These are phyloP conservation scores for Porites rus DNA, from an alignment of 92 coral and sea anemone genomes.

Conservation along the genomic window DNA sequence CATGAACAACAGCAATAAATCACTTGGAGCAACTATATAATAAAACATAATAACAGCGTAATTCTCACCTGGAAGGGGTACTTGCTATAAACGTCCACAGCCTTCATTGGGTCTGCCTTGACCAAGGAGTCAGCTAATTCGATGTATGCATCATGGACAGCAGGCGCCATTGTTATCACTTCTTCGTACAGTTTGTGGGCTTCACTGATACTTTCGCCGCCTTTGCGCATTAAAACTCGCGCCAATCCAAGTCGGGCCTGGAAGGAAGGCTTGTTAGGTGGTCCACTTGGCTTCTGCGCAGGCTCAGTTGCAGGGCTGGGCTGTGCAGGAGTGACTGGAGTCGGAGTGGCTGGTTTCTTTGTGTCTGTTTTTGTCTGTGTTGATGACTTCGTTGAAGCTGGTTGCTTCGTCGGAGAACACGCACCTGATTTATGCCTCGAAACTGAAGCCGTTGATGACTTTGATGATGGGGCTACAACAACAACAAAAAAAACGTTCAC, in stretches of 20 bases:
- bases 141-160: conserved; percentile 96
- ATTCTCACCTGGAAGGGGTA: conserved; percentile 58
- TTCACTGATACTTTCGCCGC: conserved; percentile 70
- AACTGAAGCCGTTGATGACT: conserved; percentile 21
- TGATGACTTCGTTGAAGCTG: conserved; percentile 56
- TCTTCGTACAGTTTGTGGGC: conserved; percentile 82
- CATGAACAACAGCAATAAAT: too few species aligned
- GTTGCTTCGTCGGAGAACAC: conserved; percentile 64
- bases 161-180: conserved; percentile 91
- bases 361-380: conserved; percentile 48
- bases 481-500: neutral
- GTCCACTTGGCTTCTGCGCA: conserved; percentile 75
- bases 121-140: conserved; percentile 92
- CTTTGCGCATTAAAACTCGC: conserved; percentile 88
- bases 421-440: conserved; percentile 71
- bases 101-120: conserved; percentile 90
- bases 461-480: conserved; percentile 54
- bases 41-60: too few species aligned
- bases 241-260: conserved; percentile 95
- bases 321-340: conserved; percentile 50
- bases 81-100: conserved; percentile 85
- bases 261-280: conserved; percentile 89
- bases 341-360: conserved; percentile 39
- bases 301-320: conserved; percentile 50
- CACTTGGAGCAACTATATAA: too few species aligned